Percentiles rank a stretch among this genome's conserved stretches.
phyloP scores from a whole-genome alignment of 2,888 invertebrate species.

The Catocala sponsa region DNA sequence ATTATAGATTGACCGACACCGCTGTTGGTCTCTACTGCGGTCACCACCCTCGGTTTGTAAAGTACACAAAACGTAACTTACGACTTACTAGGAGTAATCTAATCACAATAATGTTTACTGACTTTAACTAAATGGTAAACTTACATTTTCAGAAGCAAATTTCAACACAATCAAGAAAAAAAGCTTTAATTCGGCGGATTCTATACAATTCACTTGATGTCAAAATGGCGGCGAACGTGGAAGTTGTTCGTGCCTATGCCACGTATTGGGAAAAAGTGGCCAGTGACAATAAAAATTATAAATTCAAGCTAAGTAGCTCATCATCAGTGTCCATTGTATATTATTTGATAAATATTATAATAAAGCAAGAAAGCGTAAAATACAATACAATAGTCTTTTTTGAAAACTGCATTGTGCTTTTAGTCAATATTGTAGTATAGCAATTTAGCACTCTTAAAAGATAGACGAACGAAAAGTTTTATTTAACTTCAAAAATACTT shows the following conservation, averaged over 20 bases:
- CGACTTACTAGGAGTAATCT: constrained; percentile 26
- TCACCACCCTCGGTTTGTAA: constrained; percentile 82
- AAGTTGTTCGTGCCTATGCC: constrained; percentile 93
- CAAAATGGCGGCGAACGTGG: constrained; percentile 95
- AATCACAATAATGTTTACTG: constrained; percentile 25
- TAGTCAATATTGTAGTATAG: too few relatives aligned
- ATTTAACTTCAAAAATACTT: too few relatives aligned
- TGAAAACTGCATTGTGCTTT: too few relatives aligned
- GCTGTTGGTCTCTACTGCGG: constrained; percentile 86
- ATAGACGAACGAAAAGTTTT: too few relatives aligned
- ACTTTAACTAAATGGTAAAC: constrained; percentile 57
- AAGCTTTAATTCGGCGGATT: constrained; percentile 91
- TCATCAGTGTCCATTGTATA: too few relatives aligned
- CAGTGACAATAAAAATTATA: constrained; percentile 61
- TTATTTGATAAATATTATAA: background rate
- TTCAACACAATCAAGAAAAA: constrained; percentile 89
- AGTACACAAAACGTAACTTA: constrained; percentile 55
- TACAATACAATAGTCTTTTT: too few relatives aligned
- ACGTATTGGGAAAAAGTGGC: constrained; percentile 91
- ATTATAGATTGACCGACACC: constrained; percentile 84
- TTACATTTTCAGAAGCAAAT: constrained; percentile 87
- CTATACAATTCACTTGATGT: constrained; percentile 92
- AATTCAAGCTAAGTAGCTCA: background rate
- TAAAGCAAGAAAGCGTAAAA: too few relatives aligned
- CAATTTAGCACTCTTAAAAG: too few relatives aligned